Percentiles rank a stretch among this genome's conserved stretches.
phyloP scores from a whole-genome alignment of 2,113 vertebrate genomes.

The Megaceryle maxima region DNA sequence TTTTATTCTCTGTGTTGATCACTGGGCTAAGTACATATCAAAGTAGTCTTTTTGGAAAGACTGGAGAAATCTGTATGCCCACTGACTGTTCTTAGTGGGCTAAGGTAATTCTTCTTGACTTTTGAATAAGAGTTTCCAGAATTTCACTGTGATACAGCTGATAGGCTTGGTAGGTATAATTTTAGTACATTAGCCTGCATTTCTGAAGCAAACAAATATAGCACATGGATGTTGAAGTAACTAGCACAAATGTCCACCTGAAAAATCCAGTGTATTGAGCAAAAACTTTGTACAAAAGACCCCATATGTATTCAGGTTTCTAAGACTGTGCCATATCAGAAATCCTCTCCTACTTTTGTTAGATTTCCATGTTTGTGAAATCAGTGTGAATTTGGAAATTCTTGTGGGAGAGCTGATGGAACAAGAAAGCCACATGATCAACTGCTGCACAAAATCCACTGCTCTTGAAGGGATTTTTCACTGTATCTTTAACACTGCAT shows the following conservation, averaged over 20 bases:
- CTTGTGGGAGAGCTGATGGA: neutral
- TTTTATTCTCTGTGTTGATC: neutral
- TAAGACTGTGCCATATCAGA: neutral
- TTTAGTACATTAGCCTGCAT: neutral
- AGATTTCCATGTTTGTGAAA: neutral
- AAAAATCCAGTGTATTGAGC: neutral
- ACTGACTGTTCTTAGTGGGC: neutral
- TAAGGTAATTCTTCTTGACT: neutral
- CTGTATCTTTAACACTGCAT: neutral
- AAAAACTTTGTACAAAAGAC: neutral
- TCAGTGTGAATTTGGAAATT: neutral
- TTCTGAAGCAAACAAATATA: neutral
- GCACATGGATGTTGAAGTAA: neutral
- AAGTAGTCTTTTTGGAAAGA: neutral
- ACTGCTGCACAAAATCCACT: neutral
- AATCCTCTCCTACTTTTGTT: neutral
- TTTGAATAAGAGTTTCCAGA: neutral
- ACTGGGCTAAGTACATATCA: neutral
- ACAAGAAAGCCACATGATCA: neutral
- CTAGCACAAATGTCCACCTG: neutral
- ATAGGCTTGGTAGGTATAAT: neutral
- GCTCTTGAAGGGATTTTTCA: neutral
- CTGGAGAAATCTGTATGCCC: neutral
- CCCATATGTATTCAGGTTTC: neutral
- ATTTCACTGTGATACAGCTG: neutral